Evolutionary conservation across 2,797 vertebrate species (phyloP).

Genomic region (Clarias fuscus): DNA sequence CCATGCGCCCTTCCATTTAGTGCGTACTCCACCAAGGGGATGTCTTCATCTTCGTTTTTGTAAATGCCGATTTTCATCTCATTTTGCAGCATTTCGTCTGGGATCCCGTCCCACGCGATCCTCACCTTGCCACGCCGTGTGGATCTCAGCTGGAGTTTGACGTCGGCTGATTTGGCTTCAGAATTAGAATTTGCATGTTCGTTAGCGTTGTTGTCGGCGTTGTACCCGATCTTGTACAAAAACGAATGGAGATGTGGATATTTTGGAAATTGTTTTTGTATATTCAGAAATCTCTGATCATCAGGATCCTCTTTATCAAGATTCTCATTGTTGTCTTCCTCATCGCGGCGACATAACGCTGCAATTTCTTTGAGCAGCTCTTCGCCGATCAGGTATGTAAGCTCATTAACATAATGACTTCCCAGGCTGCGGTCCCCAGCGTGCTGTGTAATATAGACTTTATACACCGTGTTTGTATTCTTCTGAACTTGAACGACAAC

Average conservation of each 20-base stretch:
- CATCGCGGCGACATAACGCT: background rate
- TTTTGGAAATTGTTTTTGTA: background rate
- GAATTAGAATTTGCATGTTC: too few relatives aligned
- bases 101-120: background rate
- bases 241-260: background rate
- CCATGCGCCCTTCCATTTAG: background rate
- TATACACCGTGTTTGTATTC: background rate
- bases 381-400: background rate
- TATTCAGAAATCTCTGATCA: background rate
- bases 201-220: background rate
- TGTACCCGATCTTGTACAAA: background rate
- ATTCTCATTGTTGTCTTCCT: background rate
- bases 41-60: background rate
- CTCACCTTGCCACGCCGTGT: background rate
- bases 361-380: background rate
- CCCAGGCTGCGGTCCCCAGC: background rate
- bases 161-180: background rate
- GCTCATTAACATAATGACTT: background rate
- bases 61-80: background rate
- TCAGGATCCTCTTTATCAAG: background rate
- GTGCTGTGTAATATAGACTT: conserved; percentile 21
- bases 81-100: background rate
- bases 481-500: background rate
- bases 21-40: background rate
- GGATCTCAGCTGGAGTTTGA: background rate